phyloP scores from a whole-genome alignment of 2,797 vertebrate species.

The Cetoscarus ocellatus region DNA sequence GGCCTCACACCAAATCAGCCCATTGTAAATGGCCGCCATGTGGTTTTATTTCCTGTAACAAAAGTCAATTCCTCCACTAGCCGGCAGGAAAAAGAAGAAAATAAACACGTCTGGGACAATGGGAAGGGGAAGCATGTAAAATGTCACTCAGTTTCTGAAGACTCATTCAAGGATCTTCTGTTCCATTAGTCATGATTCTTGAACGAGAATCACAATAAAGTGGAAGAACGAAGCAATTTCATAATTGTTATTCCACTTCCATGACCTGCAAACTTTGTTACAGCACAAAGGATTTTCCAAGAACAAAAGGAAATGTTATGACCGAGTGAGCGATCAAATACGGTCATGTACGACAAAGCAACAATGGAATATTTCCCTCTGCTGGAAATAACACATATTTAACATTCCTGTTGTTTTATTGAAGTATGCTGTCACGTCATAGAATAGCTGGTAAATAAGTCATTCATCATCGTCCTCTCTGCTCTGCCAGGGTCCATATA shows the following conservation, averaged over 20 bases:
- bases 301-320: conserved; percentile 24
- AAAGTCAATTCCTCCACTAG: conserved; percentile 52
- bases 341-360: conserved; percentile 8
- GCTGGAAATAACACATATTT: conserved; percentile 24
- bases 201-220: conserved; percentile 41
- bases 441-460: conserved; percentile 52
- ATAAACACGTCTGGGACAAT: conserved; percentile 57
- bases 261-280: conserved; percentile 25
- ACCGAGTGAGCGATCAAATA: conserved; percentile 28
- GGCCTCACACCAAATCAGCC: conserved; percentile 52
- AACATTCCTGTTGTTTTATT: conserved; percentile 46
- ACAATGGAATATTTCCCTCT: not conserved
- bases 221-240: conserved; percentile 32
- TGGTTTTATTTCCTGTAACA: conserved; percentile 48
- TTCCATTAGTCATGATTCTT: conserved; percentile 66
- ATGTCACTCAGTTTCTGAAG: conserved; percentile 36
- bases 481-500: conserved; percentile 46
- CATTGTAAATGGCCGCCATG: conserved; percentile 47
- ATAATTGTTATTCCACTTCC: conserved; percentile 41
- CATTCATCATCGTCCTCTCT: conserved; percentile 38
- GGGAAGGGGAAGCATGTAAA: conserved; percentile 37
- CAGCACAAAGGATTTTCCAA: conserved; percentile 19
- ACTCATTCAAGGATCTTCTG: conserved; percentile 49
- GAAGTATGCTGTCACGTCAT: conserved; percentile 25
- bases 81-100: conserved; percentile 59